Evolutionary conservation across 2,113 vertebrate genomes (phyloP), one percentile per base, ranked within the genome.

Genomic region (Anhinga rufa): DNA sequence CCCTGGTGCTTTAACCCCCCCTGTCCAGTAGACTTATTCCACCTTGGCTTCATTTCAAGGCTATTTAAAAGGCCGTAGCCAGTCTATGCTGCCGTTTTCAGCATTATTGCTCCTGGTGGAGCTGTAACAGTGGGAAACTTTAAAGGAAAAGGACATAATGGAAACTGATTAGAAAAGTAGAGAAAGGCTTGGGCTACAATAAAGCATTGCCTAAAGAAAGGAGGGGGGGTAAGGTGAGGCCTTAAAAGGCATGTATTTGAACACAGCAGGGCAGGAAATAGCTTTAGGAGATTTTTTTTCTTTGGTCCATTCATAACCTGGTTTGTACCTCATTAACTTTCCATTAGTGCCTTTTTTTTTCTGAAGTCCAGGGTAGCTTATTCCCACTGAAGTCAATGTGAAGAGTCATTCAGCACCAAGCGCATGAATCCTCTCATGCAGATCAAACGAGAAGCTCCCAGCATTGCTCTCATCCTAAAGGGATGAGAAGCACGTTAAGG

Each of bases 261-360:
- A 95, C 93, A 86, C 93, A 97, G 93, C 92, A 92, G 90, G 93
- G 76, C 94, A 96, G 95, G 95, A 96, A 97, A 92, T 96, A 90
- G 87, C 91, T 93, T 93, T 80, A 96, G 94, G 84, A 92, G 91
- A 92, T 75, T 90, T 93, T 96, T 42, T 95, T 95, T 75, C 38
- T 94, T 84, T 57, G 76, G 93, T 97, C 92, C 86, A 95, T 93
- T 94, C 92, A 96, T 97, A 97, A 97, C 71, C 79, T 94, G 71
- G 60, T 93, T 96, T 95, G 74, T 96, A 97, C 95, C 96, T 98
- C 78, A 93, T 97, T 95, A 97, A 94, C 78, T 97, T 98, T 96
- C 95, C 94, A 72, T 90, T 97, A 84, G 61, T 92, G 81, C 86
- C 86, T 93, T 93, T 89, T 40, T 91, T 92, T 62, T 82, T 64